phyloP scores from a whole-genome alignment of 2,888 invertebrate species.

The Rhingia campestris region DNA sequence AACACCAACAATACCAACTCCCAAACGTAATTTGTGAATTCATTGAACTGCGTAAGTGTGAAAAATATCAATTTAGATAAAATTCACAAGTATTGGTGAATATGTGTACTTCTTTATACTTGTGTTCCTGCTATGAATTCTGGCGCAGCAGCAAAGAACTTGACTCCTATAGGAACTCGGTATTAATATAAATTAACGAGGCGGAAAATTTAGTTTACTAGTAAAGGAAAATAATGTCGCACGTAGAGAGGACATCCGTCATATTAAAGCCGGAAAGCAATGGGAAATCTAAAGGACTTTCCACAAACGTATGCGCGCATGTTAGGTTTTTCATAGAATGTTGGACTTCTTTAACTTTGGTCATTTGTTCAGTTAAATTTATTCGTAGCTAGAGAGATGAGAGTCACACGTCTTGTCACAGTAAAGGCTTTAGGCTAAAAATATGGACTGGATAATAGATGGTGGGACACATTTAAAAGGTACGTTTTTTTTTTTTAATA shows the following conservation, averaged over 20 bases:
- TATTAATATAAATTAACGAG: conserved; percentile 83
- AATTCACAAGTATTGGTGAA: conserved; percentile 53
- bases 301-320: background rate
- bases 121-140: conserved; percentile 38
- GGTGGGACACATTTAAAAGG: no score
- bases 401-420: background rate
- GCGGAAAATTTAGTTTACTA: conserved; percentile 83
- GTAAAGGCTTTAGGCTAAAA: no score
- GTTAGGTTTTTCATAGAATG: background rate
- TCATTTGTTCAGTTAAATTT: background rate
- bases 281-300: conserved; percentile 59
- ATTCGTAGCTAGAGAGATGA: no score
- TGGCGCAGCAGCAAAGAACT: conserved; percentile 55
- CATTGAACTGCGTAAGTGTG: conserved; percentile 83
- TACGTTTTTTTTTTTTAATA: no score
- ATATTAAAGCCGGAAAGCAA: conserved; percentile 65
- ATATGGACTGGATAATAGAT: no score
- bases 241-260: conserved; percentile 81
- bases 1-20: conserved; percentile 78
- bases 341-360: conserved; percentile 1
- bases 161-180: conserved; percentile 77
- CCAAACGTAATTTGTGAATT: conserved; percentile 83
- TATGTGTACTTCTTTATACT: conserved; percentile 27
- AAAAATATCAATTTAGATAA: conserved; percentile 83
- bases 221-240: conserved; percentile 75